These are phyloP conservation scores for Invenusta paracnida DNA, from an alignment of 2,888 invertebrate species.

Conservation along the genomic window DNA sequence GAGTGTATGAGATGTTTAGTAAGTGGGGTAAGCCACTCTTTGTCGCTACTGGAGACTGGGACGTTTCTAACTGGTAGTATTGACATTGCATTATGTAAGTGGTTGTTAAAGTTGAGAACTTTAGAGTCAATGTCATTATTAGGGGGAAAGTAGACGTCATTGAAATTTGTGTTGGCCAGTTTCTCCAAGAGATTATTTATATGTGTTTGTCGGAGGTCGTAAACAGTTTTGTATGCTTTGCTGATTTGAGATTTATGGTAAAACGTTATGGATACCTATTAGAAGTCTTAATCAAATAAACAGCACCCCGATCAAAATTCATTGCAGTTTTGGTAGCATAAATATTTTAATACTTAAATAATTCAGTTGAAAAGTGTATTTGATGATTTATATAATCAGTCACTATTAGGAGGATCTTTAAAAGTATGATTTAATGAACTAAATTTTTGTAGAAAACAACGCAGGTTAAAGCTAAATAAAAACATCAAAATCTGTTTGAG, in stretches of 20 bases:
- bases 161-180: background rate
- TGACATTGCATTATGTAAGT: background rate
- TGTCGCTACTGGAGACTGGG: conserved; percentile 12
- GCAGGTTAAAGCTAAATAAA: no score
- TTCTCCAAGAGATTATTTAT: background rate
- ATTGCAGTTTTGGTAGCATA: no score
- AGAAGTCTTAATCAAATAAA: no score
- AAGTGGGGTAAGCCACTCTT: background rate
- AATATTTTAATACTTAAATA: no score
- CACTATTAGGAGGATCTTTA: no score
- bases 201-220: background rate
- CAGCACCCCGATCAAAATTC: no score
- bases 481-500: no score
- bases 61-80: background rate
- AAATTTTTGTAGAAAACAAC: no score
- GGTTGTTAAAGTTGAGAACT: background rate
- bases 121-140: background rate
- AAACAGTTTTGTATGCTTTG: background rate
- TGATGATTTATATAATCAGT: no score
- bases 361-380: no score
- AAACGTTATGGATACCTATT: no score
- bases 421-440: no score
- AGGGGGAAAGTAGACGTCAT: background rate
- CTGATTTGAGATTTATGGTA: background rate
- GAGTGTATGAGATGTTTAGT: background rate